Base-by-base conservation (phyloP, 2,888 invertebrate genomes). In the Ceriagrion tenellum region DNA sequence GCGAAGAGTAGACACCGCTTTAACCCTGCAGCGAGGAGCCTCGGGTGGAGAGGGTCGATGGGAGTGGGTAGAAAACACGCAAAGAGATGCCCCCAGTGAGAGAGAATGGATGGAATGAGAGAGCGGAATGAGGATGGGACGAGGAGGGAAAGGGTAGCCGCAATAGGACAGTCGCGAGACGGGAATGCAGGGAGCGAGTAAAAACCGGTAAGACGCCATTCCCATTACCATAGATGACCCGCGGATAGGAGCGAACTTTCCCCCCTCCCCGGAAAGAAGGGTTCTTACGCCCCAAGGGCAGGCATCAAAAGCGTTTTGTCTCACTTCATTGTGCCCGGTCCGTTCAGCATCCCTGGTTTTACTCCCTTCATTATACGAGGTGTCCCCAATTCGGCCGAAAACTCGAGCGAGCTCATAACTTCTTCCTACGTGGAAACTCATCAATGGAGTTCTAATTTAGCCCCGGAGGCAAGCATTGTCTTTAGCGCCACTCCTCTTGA, bases 191-290 rank as follows among this genome's bases (percentile, higher is more conserved):
- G 16, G 35, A 81, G 16, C 16, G 30, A 35, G 81, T 81, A 81
- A 81, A 35, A 81, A 81, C 81, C 81, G 30, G 81, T 30, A 81
- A 81, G 81, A 81, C 81, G 81, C 81, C 35, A 81, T 81, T 81
- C 35, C 81, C 81, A 81, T 81, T 35, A 81, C 26, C 81, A 35
- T 81, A 81, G 81, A 81, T 81, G 81, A 81, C 81, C 81, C 81
- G 81, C 81, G 81, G 81, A 81, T 35, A 81, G 35, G 81, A 35
- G 16, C 26, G 81, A 35, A 18, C 35, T 35, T 81, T 35, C 35
- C 13, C 35, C 35, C 35, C 30, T n/a, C 69, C 69, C 18, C 18
- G 20, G 20, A 69, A 69, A 69, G 69, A 69, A 81, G 35, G 23
- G 81, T 81, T 35, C 81, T 35, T 13, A 81, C 12, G 81, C 81